Percentiles rank a stretch among this genome's conserved stretches.
Evolutionary conservation across 92 coral and sea anemone genomes (phyloP).

Genomic region (Zoanthus solanderi): DNA sequence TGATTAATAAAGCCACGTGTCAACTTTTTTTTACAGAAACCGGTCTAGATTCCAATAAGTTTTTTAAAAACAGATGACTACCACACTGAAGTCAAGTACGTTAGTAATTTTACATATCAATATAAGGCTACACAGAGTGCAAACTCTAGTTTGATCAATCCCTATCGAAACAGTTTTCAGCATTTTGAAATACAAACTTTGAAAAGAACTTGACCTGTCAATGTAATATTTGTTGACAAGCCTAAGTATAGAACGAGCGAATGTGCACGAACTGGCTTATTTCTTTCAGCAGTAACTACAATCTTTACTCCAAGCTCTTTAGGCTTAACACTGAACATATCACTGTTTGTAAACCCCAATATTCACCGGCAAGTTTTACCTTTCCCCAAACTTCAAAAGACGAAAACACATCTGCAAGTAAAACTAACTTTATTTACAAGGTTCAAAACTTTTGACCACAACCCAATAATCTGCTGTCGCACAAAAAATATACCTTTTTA

Average conservation of each 20-base stretch:
- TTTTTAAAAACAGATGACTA: not conserved
- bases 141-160: conserved; percentile 7
- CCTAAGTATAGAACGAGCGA: conserved; percentile 46
- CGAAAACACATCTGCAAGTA: conserved; percentile 26
- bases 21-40: not conserved
- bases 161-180: not conserved
- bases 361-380: not conserved
- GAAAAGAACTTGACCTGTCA: conserved; percentile 43
- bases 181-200: conserved; percentile 43
- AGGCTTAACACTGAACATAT: not conserved
- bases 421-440: conserved; percentile 34
- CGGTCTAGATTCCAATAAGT: not conserved
- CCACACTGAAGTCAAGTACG: not conserved
- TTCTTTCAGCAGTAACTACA: conserved; percentile 62
- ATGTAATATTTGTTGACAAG: conserved; percentile 80
- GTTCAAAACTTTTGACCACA: conserved; percentile 33
- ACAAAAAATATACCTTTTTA: conserved; percentile 2
- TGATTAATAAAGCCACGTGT: conserved; percentile 14
- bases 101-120: not conserved
- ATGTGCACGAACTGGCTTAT: conserved; percentile 62
- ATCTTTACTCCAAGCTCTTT: conserved; percentile 61
- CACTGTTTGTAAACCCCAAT: not conserved
- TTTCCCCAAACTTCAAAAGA: not conserved
- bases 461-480: conserved; percentile 40
- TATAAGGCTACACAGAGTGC: not conserved